Evolutionary conservation across 2,113 vertebrate species (phyloP).

Genomic region (Zeus faber): DNA sequence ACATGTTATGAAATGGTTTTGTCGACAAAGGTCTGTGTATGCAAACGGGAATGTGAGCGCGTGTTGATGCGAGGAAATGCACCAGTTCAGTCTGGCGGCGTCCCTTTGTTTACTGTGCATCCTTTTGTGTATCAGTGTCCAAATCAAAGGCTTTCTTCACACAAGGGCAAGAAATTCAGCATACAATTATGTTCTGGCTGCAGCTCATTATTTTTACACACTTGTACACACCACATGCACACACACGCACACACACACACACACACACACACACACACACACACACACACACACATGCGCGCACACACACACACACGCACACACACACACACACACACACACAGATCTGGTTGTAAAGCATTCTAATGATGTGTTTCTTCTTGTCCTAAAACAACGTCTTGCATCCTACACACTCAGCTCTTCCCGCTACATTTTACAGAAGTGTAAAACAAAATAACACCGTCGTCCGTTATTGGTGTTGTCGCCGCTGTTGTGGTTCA

Average conservation of each 20-base stretch:
- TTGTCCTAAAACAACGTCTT: too few species aligned
- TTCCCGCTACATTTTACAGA: too few species aligned
- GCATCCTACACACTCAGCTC: too few species aligned
- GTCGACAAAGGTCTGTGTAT: constrained; percentile 48
- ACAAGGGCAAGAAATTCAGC: constrained; percentile 48
- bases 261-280: constrained; percentile 7
- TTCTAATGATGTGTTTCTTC: too few species aligned
- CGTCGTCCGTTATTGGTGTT: too few species aligned
- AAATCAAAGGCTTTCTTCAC: constrained; percentile 63
- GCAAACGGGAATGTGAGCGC: constrained; percentile 54
- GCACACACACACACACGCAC: constrained; percentile 4
- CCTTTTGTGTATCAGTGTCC: too few species aligned
- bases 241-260: constrained; percentile 6
- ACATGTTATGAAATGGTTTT: too few species aligned
- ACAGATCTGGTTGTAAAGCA: constrained; percentile 8
- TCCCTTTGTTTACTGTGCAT: constrained; percentile 63
- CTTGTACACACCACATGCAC: too few species aligned
- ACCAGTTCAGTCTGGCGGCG: constrained; percentile 36
- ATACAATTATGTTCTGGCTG: constrained; percentile 56
- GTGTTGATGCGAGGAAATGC: constrained; percentile 44
- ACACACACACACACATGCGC: background rate
- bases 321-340: constrained; percentile 22
- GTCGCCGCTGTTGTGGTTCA: too few species aligned
- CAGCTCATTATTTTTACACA: constrained; percentile 67
- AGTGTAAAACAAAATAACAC: too few species aligned